Evolutionary conservation across 2,113 vertebrate species (phyloP).

Genomic region (Dissostichus mawsoni): DNA sequence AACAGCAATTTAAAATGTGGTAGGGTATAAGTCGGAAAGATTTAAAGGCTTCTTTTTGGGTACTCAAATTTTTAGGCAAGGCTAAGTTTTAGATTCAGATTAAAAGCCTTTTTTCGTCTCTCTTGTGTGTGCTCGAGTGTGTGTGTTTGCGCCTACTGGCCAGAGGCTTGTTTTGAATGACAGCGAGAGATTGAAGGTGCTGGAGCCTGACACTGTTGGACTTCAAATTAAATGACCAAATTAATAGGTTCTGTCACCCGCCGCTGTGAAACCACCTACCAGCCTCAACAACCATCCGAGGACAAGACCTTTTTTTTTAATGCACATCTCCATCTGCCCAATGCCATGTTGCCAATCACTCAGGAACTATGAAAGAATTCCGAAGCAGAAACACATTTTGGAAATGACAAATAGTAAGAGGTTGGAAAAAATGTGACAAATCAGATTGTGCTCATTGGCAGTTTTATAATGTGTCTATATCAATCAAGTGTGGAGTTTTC

Average conservation of each 20-base stretch:
- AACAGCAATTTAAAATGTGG: conserved; percentile 13
- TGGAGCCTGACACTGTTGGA: conserved; percentile 77
- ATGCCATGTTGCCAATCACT: not conserved
- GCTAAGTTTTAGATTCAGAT: conserved; percentile 47
- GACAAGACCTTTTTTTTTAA: conserved; percentile 35
- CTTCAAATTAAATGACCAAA: conserved; percentile 78
- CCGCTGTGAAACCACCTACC: conserved; percentile 46
- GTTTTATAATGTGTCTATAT: conserved; percentile 56
- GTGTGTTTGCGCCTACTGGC: conserved; percentile 32
- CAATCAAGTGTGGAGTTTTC: conserved; percentile 55
- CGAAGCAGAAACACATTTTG: conserved; percentile 38
- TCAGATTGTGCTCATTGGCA: conserved; percentile 59
- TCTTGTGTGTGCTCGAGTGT: not conserved
- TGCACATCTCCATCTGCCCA: conserved; percentile 61
- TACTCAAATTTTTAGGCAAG: not conserved
- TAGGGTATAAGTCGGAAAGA: conserved; percentile 18
- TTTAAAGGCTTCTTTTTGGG: conserved; percentile 42
- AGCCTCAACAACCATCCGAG: conserved; percentile 37
- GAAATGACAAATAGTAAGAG: conserved; percentile 42
- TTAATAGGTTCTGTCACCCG: conserved; percentile 79
- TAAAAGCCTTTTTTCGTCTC: conserved; percentile 34
- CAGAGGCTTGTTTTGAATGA: conserved; percentile 64
- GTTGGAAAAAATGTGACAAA: conserved; percentile 38
- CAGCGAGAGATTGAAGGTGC: conserved; percentile 75
- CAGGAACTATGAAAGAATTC: conserved; percentile 16